phyloP scores from a whole-genome alignment of 2,888 invertebrate genomes.

The Argynnis bischoffii region DNA sequence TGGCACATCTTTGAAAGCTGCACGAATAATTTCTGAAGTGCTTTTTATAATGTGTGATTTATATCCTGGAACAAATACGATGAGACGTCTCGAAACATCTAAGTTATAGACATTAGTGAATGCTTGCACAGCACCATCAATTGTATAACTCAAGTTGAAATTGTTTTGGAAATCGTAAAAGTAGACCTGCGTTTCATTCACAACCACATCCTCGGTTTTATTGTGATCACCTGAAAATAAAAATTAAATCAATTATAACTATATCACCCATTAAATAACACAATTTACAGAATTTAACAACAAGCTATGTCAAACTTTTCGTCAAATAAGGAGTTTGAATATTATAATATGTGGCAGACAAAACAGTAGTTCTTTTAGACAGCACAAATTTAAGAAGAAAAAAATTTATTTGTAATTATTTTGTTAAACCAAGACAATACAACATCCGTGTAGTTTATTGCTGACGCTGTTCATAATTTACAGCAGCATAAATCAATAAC shows the following conservation, averaged over 20 bases:
- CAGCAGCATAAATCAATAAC: no score
- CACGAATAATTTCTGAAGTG: conserved; percentile 63
- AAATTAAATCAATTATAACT: conserved; percentile 11
- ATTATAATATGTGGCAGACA: no score
- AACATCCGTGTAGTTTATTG: no score
- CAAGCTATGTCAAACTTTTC: no score
- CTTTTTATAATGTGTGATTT: conserved; percentile 68
- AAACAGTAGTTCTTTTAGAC: no score
- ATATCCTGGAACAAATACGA: conserved; percentile 74
- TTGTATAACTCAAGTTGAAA: conserved; percentile 59
- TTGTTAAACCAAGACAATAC: no score
- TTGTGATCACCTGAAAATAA: conserved; percentile 67
- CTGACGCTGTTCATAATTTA: no score
- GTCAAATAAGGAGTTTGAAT: no score
- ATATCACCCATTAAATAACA: neutral
- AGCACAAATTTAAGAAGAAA: no score
- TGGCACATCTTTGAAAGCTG: conserved; percentile 62
- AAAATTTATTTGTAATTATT: no score
- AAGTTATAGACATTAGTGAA: conserved; percentile 60
- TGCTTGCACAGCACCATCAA: conserved; percentile 57
- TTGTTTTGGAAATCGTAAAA: conserved; percentile 75
- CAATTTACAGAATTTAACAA: no score
- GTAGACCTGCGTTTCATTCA: conserved; percentile 62
- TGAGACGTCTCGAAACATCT: conserved; percentile 61
- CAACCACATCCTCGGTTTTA: conserved; percentile 56